phyloP scores from a whole-genome alignment of 2,888 invertebrate genomes.

The Diploptera punctata region DNA sequence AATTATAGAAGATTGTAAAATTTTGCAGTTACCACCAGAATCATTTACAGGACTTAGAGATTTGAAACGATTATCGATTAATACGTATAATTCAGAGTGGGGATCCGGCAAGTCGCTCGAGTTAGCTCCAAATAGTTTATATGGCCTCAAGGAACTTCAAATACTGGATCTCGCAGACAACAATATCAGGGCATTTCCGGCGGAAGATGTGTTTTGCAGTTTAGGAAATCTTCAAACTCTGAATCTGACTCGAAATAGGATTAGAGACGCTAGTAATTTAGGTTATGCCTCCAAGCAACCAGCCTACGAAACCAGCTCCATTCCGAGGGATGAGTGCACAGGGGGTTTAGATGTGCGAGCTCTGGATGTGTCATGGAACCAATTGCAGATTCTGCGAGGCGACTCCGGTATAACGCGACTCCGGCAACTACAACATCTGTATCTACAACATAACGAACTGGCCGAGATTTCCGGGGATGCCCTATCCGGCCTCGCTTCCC shows the following conservation, averaged over 20 bases:
- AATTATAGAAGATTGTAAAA: conserved; percentile 78
- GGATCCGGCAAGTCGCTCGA: conserved; percentile 72
- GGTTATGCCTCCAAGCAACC: background rate
- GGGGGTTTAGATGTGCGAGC: conserved; percentile 75
- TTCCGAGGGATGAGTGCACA: conserved; percentile 54
- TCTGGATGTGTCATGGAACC: conserved; percentile 83
- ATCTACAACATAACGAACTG: conserved; percentile 84
- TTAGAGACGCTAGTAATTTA: conserved; percentile 77
- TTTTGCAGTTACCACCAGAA: conserved; percentile 75
- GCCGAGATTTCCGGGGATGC: conserved; percentile 80
- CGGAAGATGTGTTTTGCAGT: conserved; percentile 80
- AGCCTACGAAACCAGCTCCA: background rate
- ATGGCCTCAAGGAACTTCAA: conserved; percentile 79
- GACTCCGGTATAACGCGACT: conserved; percentile 77
- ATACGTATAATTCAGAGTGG: conserved; percentile 84
- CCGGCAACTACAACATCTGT: conserved; percentile 78
- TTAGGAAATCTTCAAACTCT: conserved; percentile 79
- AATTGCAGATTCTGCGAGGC: conserved; percentile 73
- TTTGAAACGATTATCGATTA: conserved; percentile 77
- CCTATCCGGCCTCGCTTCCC: conserved; percentile 76
- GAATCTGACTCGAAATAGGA: conserved; percentile 85
- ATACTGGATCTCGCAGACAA: conserved; percentile 82
- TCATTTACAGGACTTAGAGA: conserved; percentile 82
- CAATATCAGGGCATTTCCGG: conserved; percentile 81
- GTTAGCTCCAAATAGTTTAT: conserved; percentile 72